phyloP scores from a whole-genome alignment of 2,888 invertebrate genomes.

The Pinctada fucata region DNA sequence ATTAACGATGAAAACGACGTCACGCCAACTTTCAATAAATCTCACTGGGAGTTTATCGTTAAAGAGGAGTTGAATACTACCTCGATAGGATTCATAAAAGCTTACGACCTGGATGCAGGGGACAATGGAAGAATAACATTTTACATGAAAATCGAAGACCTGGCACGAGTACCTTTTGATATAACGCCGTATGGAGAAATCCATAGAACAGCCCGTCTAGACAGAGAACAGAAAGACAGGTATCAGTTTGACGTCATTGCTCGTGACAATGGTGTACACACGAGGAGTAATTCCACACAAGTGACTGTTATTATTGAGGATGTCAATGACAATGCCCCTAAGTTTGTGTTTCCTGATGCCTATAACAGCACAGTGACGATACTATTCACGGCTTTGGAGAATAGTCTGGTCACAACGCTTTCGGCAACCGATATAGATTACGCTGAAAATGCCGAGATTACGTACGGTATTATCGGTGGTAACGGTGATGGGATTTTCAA shows the following conservation, averaged over 20 bases:
- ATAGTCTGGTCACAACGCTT: constrained; percentile 33
- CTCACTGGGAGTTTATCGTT: constrained; percentile 85
- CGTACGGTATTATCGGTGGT: constrained; percentile 30
- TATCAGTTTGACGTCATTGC: constrained; percentile 31
- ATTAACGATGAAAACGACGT: constrained; percentile 94
- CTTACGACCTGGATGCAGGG: constrained; percentile 59
- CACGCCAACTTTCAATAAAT: constrained; percentile 93
- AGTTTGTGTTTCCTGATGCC: constrained; percentile 31
- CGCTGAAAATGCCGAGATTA: constrained; percentile 36
- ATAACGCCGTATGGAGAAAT: constrained; percentile 27
- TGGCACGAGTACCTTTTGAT: constrained; percentile 23
- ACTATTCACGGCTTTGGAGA: constrained; percentile 21
- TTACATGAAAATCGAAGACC: constrained; percentile 20
- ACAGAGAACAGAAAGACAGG: constrained; percentile 25
- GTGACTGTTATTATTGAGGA: constrained; percentile 28
- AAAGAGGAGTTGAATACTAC: constrained; percentile 68
- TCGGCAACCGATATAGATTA: constrained; percentile 39
- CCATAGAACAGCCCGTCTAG: constrained; percentile 28
- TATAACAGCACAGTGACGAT: constrained; percentile 26
- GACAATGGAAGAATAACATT: constrained; percentile 59
- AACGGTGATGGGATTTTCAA: constrained; percentile 34
- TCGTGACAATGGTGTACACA: constrained; percentile 29
- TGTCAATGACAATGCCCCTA: constrained; percentile 39
- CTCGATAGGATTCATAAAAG: constrained; percentile 66
- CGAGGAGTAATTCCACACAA: constrained; percentile 24